These are phyloP conservation scores for Tuberolachnus salignus DNA, from an alignment of 2,888 invertebrate genomes.

Conservation along the genomic window DNA sequence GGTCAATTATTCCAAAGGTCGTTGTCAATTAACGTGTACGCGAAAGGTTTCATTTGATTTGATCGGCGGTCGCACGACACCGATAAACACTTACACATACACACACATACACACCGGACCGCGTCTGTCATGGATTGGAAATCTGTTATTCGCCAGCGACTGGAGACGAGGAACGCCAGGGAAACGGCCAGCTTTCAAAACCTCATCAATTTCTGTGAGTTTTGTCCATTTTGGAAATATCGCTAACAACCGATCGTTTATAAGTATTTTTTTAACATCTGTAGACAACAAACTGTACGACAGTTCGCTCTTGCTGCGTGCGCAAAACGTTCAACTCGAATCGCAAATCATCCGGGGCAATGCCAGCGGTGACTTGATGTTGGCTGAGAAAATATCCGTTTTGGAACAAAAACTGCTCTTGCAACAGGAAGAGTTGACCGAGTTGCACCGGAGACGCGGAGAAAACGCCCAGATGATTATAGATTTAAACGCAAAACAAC, in stretches of 20 bases:
- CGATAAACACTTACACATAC: too few relatives aligned
- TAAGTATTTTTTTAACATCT: neutral
- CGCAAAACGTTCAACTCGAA: slow-evolving; percentile 35
- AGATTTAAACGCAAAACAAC: slow-evolving; percentile 82
- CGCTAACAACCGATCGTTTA: too few relatives aligned
- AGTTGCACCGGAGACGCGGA: slow-evolving; percentile 84
- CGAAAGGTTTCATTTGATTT: slow-evolving; percentile 34
- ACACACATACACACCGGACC: neutral
- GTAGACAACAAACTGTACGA: slow-evolving; percentile 47
- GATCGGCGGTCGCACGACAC: neutral
- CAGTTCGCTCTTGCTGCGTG: slow-evolving; percentile 32
- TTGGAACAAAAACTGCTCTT: slow-evolving; percentile 84
- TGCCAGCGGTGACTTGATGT: slow-evolving; percentile 1
- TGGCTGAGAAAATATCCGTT: slow-evolving; percentile 69
- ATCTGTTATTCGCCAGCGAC: slow-evolving; percentile 21
- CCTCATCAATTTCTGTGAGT: slow-evolving; percentile 45
- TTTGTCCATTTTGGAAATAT: neutral
- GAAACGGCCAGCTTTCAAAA: slow-evolving; percentile 53
- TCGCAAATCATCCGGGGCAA: slow-evolving; percentile 41
- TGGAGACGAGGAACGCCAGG: slow-evolving; percentile 43
- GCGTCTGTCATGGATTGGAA: slow-evolving; percentile 45
- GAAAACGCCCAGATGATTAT: slow-evolving; percentile 94
- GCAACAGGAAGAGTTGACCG: slow-evolving; percentile 92
- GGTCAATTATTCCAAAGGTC: neutral
- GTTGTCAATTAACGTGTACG: neutral